phyloP scores from a whole-genome alignment of 2,888 invertebrate genomes.

The Unio delphinus region DNA sequence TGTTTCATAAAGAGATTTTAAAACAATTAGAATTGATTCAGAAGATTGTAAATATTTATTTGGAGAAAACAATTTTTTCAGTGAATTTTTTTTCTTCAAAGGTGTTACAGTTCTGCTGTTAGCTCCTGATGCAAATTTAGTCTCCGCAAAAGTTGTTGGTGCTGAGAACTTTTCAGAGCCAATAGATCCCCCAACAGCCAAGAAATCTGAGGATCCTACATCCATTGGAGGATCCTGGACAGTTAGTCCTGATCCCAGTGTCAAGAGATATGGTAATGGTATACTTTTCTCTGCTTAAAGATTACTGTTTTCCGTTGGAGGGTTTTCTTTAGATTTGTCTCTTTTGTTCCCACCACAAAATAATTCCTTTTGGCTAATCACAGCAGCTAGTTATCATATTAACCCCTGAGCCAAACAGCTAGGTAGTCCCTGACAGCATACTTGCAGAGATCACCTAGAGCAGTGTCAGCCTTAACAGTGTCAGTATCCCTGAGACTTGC shows the following conservation, averaged over 20 bases:
- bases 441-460: too few relatives aligned
- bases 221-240: slow-evolving; percentile 29
- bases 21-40: too few relatives aligned
- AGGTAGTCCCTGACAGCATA: too few relatives aligned
- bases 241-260: slow-evolving; percentile 26
- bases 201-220: slow-evolving; percentile 25
- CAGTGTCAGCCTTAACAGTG: too few relatives aligned
- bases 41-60: too few relatives aligned
- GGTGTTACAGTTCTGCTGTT: slow-evolving; percentile 42
- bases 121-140: slow-evolving; percentile 31
- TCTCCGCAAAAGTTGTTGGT: slow-evolving; percentile 26
- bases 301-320: neutral
- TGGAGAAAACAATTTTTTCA: too few relatives aligned
- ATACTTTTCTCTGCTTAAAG: neutral
- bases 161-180: slow-evolving; percentile 27
- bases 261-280: slow-evolving; percentile 37
- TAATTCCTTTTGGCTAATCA: too few relatives aligned
- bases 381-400: too few relatives aligned
- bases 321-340: neutral
- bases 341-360: too few relatives aligned
- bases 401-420: too few relatives aligned
- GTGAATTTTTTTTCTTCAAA: neutral
- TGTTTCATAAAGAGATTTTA: too few relatives aligned
- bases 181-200: slow-evolving; percentile 31
- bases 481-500: too few relatives aligned